Evolutionary conservation across 1,140 invertebrate species (phyloP).

Genomic region (Drosophila rufa): DNA sequence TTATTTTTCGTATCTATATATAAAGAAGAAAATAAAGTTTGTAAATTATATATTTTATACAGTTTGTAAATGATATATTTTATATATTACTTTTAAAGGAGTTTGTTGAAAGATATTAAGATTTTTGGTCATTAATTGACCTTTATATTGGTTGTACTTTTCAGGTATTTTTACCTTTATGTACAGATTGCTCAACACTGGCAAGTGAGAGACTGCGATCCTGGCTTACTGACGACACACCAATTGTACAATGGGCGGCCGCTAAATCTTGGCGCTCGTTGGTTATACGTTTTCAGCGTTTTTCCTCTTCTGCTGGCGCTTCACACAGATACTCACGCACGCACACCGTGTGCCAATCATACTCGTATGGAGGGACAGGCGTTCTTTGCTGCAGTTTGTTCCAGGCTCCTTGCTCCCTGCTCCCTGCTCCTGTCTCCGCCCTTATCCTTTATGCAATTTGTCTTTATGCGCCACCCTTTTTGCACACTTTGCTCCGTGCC

Average conservation of each 20-base stretch:
- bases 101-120: too few species aligned
- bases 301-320: conserved; percentile 24
- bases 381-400: conserved; percentile 39
- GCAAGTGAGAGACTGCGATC: background rate
- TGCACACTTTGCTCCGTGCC: conserved; percentile 39
- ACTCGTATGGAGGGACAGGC: conserved; percentile 32
- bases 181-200: conserved; percentile 7
- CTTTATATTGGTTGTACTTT: too few species aligned
- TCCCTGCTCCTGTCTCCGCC: conserved; percentile 19
- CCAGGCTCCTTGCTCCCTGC: conserved; percentile 7
- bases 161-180: background rate
- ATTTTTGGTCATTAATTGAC: too few species aligned
- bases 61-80: too few species aligned
- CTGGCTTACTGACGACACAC: conserved; percentile 36
- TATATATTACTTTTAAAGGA: too few species aligned
- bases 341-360: conserved; percentile 41
- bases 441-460: conserved; percentile 73
- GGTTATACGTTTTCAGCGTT: conserved; percentile 56
- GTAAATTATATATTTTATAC: too few species aligned
- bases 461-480: conserved; percentile 53
- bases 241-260: conserved; percentile 44
- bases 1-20: too few species aligned
- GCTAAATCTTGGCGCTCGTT: conserved; percentile 50
- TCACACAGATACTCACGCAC: conserved; percentile 29
- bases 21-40: too few species aligned